Percentiles rank a stretch among this genome's conserved stretches.
These are phyloP conservation scores for Macrophya annulata DNA, from an alignment of 2,888 invertebrate genomes.

Conservation along the genomic window DNA sequence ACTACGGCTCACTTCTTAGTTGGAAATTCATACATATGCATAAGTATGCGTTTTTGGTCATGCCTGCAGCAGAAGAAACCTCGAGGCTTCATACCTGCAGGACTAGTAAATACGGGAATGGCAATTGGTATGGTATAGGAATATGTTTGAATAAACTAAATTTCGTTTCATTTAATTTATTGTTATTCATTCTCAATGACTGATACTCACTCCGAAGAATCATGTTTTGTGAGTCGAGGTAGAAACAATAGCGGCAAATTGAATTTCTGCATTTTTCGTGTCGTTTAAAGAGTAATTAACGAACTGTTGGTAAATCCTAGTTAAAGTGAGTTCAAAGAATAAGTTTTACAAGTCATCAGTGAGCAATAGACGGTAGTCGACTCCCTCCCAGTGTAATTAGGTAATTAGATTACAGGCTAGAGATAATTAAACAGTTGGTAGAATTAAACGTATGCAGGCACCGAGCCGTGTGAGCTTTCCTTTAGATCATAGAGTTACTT, in stretches of 20 bases:
- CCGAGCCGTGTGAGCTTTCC: constrained; percentile 41
- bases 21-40: constrained; percentile 16
- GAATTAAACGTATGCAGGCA: constrained; percentile 14
- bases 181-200: background rate
- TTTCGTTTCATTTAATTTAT: background rate
- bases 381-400: constrained; percentile 30
- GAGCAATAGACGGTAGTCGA: constrained; percentile 38
- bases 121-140: background rate
- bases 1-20: background rate
- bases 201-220: background rate
- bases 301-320: background rate
- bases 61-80: background rate
- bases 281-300: constrained; percentile 9
- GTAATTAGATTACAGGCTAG: constrained; percentile 39
- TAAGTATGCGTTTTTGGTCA: background rate
- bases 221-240: background rate
- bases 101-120: background rate
- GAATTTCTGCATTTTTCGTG: background rate
- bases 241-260: background rate
- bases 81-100: background rate
- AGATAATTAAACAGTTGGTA: constrained; percentile 32
- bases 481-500: constrained; percentile 27
- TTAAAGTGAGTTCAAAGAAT: constrained; percentile 11
- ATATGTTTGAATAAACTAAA: background rate
- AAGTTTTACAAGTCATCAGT: constrained; percentile 19